Evolutionary conservation across 1,140 invertebrate genomes (phyloP), one percentile per base, ranked within the genome.

Genomic region (Odontomachus brunneus): DNA sequence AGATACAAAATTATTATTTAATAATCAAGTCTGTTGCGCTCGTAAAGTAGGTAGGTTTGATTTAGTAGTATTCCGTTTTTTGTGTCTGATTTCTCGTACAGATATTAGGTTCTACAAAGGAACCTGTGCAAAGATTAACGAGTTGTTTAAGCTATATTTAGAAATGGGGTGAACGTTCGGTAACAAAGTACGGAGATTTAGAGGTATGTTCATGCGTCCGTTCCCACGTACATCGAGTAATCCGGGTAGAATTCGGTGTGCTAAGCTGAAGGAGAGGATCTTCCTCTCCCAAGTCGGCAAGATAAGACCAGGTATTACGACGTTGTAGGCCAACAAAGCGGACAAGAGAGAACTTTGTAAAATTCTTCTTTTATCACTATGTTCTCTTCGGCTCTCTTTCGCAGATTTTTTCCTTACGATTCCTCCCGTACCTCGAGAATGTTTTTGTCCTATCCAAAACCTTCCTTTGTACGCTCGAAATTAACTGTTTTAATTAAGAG

Each of bases 161-260:
- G 75, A 69, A 57, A 78, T 17, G 33, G 29, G 44, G 51, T 11
- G 44, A 57, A 26, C 33, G 33, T 71, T 71, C 22, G 4, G 65
- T 69, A 78, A 80, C 67, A 71, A 69, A 48, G 22, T 69, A 3
- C 7, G 5, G 38, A 80, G 65, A 80, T 80, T 71, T 59, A 69
- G 33, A 44, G 26, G 51, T 63, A 44, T 26, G 72, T 29, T 55
- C 49, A 49, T 57, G 63, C 22, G 33, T 24, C 24, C 1, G 33
- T 71, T 80, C 51, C 24, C 75, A 71, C 38, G 65, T 71, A 71
- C 9, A 22, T 22, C 12, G 24, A 26, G 65, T 80, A 80, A 80
- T 80, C 51, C 33, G 33, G n/a, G 3, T 14, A 80, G 65, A 80
- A 69, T 80, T 80, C 51, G 51, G 65, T 29, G 44, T 29, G 33